Percentiles rank a stretch among this genome's conserved stretches.
These are phyloP conservation scores for Zoanthus gigantus DNA, from an alignment of 92 coral and sea anemone species.

Conservation along the genomic window DNA sequence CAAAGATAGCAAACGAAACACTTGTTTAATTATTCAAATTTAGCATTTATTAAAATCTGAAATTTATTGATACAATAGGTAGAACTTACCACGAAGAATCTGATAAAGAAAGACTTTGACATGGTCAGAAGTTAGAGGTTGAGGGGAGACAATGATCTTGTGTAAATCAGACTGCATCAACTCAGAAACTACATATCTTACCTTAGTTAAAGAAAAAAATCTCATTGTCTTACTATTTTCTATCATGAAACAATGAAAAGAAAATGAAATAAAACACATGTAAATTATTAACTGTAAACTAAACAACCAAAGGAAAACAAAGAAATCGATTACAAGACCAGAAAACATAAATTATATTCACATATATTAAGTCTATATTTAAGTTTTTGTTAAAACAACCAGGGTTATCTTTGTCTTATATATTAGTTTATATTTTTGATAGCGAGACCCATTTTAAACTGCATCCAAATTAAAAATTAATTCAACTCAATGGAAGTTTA, in stretches of 20 bases:
- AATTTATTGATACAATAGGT: not conserved
- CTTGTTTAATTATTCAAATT: not conserved
- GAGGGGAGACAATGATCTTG: constrained; percentile 98
- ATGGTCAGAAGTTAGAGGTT: constrained; percentile 96
- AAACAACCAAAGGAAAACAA: not conserved
- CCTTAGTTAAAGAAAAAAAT: constrained; percentile 55
- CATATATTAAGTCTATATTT: no score
- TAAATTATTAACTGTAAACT: not conserved
- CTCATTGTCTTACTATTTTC: not conserved
- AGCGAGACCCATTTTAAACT: no score
- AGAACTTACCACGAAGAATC: constrained; percentile 88
- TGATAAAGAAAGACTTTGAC: constrained; percentile 99
- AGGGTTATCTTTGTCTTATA: no score
- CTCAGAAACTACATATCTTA: constrained; percentile 96
- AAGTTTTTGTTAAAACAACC: no score
- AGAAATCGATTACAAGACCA: no score
- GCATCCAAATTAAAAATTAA: no score
- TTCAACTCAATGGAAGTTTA: no score
- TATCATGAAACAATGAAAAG: not conserved
- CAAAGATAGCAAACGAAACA: not conserved
- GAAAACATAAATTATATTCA: no score
- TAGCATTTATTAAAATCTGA: not conserved
- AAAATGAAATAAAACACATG: not conserved
- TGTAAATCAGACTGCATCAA: constrained; percentile 99
- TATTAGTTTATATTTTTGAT: no score